Conservation (phyloP, 2,797 vertebrate genomes). For the Sebastiscus tertius region DNA sequence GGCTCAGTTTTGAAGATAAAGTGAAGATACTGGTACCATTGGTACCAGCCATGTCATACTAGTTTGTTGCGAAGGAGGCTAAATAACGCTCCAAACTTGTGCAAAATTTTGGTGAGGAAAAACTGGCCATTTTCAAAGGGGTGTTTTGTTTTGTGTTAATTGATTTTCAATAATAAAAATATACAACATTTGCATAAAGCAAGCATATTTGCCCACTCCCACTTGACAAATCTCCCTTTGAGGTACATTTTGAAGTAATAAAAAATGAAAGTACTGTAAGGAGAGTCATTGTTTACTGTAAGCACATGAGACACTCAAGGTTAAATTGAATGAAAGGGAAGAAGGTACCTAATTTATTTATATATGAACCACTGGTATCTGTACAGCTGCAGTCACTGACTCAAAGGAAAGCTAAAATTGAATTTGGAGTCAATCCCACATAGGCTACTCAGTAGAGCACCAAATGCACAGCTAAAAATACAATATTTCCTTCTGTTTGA, state of each 20-base stretch:
- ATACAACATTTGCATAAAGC: no score
- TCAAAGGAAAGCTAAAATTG: neutral
- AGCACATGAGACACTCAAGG: neutral
- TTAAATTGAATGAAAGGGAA: neutral
- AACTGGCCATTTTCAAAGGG: no score
- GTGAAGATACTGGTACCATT: no score
- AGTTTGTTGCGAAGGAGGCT: no score
- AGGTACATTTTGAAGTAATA: no score
- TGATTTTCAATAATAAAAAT: no score
- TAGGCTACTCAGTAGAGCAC: neutral
- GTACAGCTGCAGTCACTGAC: neutral
- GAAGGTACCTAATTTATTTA: neutral
- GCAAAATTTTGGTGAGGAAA: no score
- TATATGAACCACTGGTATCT: neutral
- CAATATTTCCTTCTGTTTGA: neutral
- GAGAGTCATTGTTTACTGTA: neutral
- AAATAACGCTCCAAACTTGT: no score
- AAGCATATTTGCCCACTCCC: no score
- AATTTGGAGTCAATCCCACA: neutral
- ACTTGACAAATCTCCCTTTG: no score
- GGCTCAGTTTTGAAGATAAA: rapidly evolving
- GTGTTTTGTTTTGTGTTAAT: no score
- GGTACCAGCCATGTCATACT: no score
- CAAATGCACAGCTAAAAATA: neutral
- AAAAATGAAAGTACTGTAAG: neutral